Evolutionary conservation across 2,113 vertebrate species (phyloP).

Genomic region (Orthonyx spaldingii): DNA sequence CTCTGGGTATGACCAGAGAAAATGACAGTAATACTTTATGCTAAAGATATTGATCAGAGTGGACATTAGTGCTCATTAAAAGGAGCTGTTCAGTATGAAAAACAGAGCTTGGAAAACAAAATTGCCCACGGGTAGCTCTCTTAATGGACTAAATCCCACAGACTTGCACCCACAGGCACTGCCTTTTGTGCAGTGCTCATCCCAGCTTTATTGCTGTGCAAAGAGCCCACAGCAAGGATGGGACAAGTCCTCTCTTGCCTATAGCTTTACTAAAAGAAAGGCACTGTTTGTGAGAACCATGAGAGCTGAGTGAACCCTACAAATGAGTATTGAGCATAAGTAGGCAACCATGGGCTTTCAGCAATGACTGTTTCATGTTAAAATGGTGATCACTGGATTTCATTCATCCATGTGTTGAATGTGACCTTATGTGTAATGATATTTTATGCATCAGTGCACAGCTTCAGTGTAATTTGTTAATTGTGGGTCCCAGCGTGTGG

Average conservation of each 20-base stretch:
- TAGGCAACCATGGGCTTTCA: neutral
- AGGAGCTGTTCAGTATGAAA: neutral
- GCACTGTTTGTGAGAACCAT: neutral
- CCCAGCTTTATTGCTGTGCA: neutral
- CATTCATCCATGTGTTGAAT: neutral
- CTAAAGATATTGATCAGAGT: constrained; percentile 27
- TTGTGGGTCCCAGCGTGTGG: neutral
- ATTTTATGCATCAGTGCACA: neutral
- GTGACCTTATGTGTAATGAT: neutral
- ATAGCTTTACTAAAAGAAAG: neutral
- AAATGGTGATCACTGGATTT: neutral
- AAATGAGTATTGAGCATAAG: neutral
- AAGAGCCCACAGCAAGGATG: neutral
- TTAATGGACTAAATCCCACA: constrained; percentile 19
- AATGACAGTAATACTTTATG: constrained; percentile 3
- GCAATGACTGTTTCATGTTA: neutral
- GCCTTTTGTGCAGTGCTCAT: neutral
- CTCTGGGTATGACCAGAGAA: neutral
- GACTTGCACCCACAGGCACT: neutral
- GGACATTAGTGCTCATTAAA: constrained; percentile 39
- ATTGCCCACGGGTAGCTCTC: neutral
- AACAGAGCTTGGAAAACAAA: neutral
- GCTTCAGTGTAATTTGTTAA: neutral
- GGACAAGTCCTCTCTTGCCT: neutral
- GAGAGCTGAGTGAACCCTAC: neutral